These are phyloP conservation scores for Ranitomeya variabilis DNA, from an alignment of 2,113 vertebrate species.

Conservation along the genomic window DNA sequence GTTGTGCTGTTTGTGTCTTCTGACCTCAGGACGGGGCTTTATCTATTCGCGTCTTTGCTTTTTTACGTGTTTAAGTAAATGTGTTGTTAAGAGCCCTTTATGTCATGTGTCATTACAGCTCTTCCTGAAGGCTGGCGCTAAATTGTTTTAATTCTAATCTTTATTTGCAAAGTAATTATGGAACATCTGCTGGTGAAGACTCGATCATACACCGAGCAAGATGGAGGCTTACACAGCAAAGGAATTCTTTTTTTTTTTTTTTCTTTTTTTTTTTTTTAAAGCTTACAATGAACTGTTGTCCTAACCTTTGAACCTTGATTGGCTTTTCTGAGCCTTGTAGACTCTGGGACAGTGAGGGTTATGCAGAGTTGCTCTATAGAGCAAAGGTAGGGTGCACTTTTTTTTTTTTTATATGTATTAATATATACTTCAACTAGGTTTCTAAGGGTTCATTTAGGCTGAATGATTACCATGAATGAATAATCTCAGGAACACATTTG, in stretches of 20 bases:
- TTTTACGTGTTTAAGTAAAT: neutral
- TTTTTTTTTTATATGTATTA: too few species aligned
- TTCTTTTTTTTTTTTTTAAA: too few species aligned
- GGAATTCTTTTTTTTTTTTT: too few species aligned
- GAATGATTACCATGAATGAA: too few species aligned
- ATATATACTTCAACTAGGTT: too few species aligned
- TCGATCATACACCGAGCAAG: neutral
- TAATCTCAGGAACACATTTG: too few species aligned
- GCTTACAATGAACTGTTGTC: neutral
- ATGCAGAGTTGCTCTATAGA: neutral
- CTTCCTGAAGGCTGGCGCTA: neutral
- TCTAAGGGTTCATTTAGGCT: too few species aligned
- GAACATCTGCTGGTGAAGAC: conserved; percentile 13
- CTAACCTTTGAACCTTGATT: neutral
- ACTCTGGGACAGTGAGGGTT: neutral
- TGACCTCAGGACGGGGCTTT: neutral
- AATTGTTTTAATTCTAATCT: conserved; percentile 31
- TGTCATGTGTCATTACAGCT: conserved; percentile 17
- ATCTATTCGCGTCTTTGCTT: neutral
- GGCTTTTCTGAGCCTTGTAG: neutral
- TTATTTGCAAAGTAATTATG: conserved; percentile 37
- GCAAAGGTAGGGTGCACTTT: neutral
- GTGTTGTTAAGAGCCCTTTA: neutral
- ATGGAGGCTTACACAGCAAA: neutral
- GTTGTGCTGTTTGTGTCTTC: neutral